A percentile compares a stretch with the other conserved stretches of the same genome.
phyloP scores from a whole-genome alignment of 2,888 invertebrate species.

The Osmoderma eremita region DNA sequence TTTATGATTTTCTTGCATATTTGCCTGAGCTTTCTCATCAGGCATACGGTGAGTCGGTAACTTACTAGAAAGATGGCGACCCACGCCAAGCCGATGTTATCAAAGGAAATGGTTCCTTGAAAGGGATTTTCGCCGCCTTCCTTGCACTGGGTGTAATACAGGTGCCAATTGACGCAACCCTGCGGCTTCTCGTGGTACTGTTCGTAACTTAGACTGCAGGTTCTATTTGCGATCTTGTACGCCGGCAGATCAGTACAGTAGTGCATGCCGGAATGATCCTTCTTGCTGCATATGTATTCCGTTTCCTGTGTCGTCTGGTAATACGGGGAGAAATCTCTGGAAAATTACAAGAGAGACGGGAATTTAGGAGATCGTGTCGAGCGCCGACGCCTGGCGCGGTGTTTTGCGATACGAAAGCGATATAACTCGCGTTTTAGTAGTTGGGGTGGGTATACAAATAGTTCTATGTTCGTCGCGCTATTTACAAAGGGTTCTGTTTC shows the following conservation, averaged over 20 bases:
- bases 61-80: constrained; percentile 99
- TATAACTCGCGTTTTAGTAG: constrained; percentile 11
- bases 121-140: constrained; percentile 96
- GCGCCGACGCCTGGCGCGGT: background rate
- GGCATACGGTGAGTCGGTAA: constrained; percentile 48
- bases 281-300: constrained; percentile 97
- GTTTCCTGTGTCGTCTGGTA: constrained; percentile 89
- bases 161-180: constrained; percentile 98
- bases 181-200: constrained; percentile 54
- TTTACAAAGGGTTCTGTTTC: constrained; percentile 18
- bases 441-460: background rate
- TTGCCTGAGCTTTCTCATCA: background rate
- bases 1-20: no score
- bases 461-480: constrained; percentile 14
- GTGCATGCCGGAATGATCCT: constrained; percentile 96
- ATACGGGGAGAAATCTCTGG: constrained; percentile 77
- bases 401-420: no score
- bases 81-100: constrained; percentile 99
- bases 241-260: constrained; percentile 86
- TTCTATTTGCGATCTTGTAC: constrained; percentile 75
- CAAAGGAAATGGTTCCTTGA: constrained; percentile 98
- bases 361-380: constrained; percentile 21
- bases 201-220: constrained; percentile 77
- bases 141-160: constrained; percentile 95
- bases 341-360: constrained; percentile 51